Evolutionary conservation across 2,888 invertebrate species (phyloP), one percentile per base, ranked within the genome.

Genomic region (Plebejus melissa): DNA sequence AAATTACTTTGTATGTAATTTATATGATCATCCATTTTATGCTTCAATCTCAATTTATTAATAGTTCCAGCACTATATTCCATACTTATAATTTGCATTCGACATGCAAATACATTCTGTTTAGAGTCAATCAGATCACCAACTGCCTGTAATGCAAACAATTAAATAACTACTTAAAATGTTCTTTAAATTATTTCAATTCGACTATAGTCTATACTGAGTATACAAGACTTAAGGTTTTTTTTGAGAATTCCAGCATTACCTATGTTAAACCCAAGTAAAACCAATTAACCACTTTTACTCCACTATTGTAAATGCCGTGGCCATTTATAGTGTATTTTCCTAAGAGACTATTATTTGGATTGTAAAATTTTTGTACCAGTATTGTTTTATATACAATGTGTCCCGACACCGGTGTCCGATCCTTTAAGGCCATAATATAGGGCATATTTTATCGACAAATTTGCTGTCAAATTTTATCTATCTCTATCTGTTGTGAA

Each of bases 141-240:
- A 93, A 89, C 92, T 90, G 92, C 93, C 93, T 93, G 93, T 87
- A 93, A 93, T 91, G 85, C 87, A 93, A 93, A 91, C 88, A 91
- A 91, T 87, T 84, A 89, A 78, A 83, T 78, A 81, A 79, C 81
- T 81, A 78, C 82, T 83, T 81, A 80, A 78, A 78, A 76, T 77
- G 54, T 74, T 76, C 75, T 76, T 50, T 75, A 76, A 54, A 50
- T 74, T 74, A 58, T 72, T 76, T 69, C 22, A 50, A 69, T 77
- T 77, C 28, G 28, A 46, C 2, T 22, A n/a, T 28, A 71, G 32
- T 32, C 32, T 9, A n/a, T 28, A 71, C 22, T 22, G 22, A 22
- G 22, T 22, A 22, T 22, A 22, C 22, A 54, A 3, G 13, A 16
- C 54, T 54, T 54, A 3, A 54, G 4, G 16, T 54, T 54, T 46